Base-by-base conservation (phyloP, 2,113 vertebrate species). In the Xenus cinereus region DNA sequence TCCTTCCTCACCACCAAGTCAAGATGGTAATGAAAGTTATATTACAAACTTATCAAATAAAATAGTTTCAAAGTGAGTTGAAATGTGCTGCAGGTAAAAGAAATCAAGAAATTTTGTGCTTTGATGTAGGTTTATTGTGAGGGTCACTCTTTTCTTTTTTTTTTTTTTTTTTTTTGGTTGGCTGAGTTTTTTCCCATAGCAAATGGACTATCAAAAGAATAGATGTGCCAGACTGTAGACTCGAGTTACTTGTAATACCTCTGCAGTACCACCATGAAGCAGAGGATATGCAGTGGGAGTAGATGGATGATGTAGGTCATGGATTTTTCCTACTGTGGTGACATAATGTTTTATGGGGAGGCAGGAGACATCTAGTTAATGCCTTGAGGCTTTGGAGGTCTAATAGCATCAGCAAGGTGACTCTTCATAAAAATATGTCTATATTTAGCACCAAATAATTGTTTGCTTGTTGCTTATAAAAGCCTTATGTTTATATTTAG, bases 151-250 rank as follows among this genome's bases (percentile, higher is more conserved):
- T n/a, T 37, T 12, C 41, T 12, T 41, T 41, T 45, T 45, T 45
- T 28, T 27, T 24, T 62, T 13, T 14, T 11, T 57, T 35, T 56
- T 60, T 7, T 4, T 69, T 56, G 27, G 3, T 50, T 62, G 3
- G 0, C 41, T 56, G 20, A 1, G 3, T 82, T 53, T 73, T 43
- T 3, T n/a, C 12, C 4, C 5, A 7, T 23, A 45, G 21, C 9
- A 84, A 64, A 73, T 39, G 21, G 20, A 19, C 13, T 76, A 1
- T 53, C 19, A 62, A 90, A 90, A 86, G 35, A 85, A 37, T 7
- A 63, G 32, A 43, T 33, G 26, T 85, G 43, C 20, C 48, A 79
- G 43, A 15, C 22, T 37, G 22, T 33, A 62, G n/a, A 30, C 33
- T 48, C 26, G 18, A 51, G 20, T 71, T 77, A 19, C 50, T 81